phyloP scores from a whole-genome alignment of 2,888 invertebrate species.

The Pristionchus fissidentatus region DNA sequence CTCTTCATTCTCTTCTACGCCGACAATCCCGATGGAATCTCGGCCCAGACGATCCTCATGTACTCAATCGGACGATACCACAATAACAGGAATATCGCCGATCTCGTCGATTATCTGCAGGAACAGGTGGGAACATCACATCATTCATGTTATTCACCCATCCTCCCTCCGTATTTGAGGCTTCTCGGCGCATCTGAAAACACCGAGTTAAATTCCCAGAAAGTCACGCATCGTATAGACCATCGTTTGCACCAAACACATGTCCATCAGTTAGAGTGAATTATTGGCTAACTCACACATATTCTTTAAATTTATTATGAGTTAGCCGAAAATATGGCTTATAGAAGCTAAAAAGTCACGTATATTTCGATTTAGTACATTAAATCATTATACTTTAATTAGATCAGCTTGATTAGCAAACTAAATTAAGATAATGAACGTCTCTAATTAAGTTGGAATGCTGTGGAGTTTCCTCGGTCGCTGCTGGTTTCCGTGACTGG shows the following conservation, averaged over 20 bases:
- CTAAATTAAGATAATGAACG: neutral
- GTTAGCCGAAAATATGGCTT: too few relatives aligned
- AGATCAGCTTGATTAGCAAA: neutral
- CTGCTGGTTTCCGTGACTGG: slow-evolving; percentile 77
- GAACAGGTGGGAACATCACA: slow-evolving; percentile 64
- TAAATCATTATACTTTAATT: too few relatives aligned
- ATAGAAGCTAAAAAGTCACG: too few relatives aligned
- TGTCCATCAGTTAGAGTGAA: too few relatives aligned
- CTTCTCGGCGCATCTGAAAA: too few relatives aligned
- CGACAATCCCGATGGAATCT: slow-evolving; percentile 67
- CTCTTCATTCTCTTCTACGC: slow-evolving; percentile 75
- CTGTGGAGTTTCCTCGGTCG: slow-evolving; percentile 76
- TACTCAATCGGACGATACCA: slow-evolving; percentile 73
- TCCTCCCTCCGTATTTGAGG: too few relatives aligned
- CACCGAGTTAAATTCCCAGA: too few relatives aligned
- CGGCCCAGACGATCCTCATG: slow-evolving; percentile 70
- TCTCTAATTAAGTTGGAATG: slow-evolving; percentile 76
- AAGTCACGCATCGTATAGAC: too few relatives aligned
- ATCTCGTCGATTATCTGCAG: slow-evolving; percentile 74
- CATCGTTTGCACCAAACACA: too few relatives aligned
- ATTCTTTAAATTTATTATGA: too few relatives aligned
- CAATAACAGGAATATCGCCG: slow-evolving; percentile 73
- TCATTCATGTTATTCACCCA: neutral
- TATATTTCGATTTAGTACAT: too few relatives aligned
- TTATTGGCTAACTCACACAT: too few relatives aligned